These are phyloP conservation scores for Spheniscus humboldti DNA, from an alignment of 2,797 vertebrate species.

Conservation along the genomic window DNA sequence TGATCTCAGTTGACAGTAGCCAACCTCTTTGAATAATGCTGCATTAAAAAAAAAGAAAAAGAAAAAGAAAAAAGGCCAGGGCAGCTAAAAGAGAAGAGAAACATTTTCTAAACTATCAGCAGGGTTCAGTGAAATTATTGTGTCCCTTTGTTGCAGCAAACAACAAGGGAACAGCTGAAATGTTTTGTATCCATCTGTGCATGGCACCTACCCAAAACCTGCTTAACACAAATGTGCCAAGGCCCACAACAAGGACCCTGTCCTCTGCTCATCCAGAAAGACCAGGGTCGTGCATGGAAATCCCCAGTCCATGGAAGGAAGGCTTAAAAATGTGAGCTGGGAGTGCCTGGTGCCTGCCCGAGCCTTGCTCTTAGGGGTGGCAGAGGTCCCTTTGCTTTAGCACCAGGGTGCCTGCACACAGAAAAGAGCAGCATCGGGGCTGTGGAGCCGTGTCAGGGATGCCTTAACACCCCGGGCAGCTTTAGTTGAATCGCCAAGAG, in stretches of 20 bases:
- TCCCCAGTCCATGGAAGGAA: not conserved
- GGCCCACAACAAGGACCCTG: not conserved
- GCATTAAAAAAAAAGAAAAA: not conserved
- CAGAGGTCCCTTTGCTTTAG: not conserved
- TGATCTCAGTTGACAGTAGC: constrained; percentile 56
- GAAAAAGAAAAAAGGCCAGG: not conserved
- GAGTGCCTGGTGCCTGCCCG: not conserved
- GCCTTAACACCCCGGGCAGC: not conserved
- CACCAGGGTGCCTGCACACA: not conserved
- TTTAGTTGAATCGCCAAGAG: not conserved
- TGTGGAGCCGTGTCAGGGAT: accelerated
- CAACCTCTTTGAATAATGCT: constrained; percentile 46
- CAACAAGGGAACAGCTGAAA: constrained; percentile 30
- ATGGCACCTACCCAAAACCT: constrained; percentile 33
- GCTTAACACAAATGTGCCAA: not conserved
- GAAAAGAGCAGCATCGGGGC: not conserved
- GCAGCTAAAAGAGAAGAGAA: not conserved
- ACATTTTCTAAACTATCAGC: not conserved
- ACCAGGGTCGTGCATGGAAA: not conserved
- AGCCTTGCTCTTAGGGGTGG: not conserved
- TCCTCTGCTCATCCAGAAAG: not conserved
- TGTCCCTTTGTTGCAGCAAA: constrained; percentile 3
- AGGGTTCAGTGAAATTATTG: constrained; percentile 31
- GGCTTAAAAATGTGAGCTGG: not conserved
- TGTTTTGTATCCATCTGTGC: constrained; percentile 26